Conservation (phyloP, 2,113 vertebrate genomes). For the Aphyosemion australe region DNA sequence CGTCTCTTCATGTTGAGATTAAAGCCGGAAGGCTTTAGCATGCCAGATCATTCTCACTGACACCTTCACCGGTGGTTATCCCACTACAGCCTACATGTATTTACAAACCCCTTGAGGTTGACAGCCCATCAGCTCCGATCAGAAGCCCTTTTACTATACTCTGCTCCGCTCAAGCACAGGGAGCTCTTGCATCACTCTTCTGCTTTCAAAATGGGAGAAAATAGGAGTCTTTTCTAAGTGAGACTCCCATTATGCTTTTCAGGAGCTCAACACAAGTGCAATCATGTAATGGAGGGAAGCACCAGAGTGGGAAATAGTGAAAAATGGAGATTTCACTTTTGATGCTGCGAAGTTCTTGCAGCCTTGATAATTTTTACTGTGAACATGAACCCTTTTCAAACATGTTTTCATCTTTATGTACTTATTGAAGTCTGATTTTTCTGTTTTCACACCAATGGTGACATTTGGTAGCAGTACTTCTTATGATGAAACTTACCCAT, state of each 20-base stretch:
- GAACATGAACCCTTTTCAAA: neutral
- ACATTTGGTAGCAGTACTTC: too few species aligned
- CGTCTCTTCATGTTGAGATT: constrained; percentile 26
- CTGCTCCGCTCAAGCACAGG: constrained; percentile 15
- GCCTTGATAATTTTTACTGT: neutral
- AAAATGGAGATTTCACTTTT: constrained; percentile 31
- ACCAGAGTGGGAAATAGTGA: constrained; percentile 40
- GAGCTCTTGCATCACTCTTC: constrained; percentile 37
- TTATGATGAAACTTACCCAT: too few species aligned
- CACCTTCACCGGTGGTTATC: constrained; percentile 21
- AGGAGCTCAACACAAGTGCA: constrained; percentile 46
- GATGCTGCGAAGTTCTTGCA: constrained; percentile 31
- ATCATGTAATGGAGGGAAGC: constrained; percentile 35
- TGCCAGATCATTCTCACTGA: neutral
- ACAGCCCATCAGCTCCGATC: constrained; percentile 47
- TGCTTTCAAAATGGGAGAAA: constrained; percentile 38
- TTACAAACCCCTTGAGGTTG: constrained; percentile 28
- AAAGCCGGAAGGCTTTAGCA: constrained; percentile 32
- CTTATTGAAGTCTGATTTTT: neutral
- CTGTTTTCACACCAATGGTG: too few species aligned
- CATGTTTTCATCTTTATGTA: neutral
- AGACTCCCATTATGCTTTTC: constrained; percentile 48
- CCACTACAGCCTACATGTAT: constrained; percentile 18
- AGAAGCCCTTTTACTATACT: constrained; percentile 19
- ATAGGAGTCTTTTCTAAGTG: constrained; percentile 26